phyloP scores from a whole-genome alignment of 2,888 invertebrate genomes.

The Agrotis puta region DNA sequence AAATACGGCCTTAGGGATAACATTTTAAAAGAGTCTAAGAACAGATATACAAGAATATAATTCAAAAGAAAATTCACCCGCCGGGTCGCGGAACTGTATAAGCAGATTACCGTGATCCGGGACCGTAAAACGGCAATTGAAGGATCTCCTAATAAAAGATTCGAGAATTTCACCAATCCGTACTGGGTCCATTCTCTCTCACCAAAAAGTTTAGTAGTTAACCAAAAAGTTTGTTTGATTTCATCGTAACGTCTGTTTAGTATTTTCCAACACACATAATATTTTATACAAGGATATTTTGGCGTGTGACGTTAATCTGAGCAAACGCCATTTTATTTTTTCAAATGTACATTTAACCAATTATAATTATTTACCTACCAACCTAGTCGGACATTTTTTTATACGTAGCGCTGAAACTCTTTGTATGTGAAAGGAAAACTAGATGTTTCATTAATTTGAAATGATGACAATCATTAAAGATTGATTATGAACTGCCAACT shows the following conservation, averaged over 20 bases:
- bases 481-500: not conserved
- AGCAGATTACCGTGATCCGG: too few relatives aligned
- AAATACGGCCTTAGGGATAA: constrained; percentile 52
- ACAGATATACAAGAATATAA: too few relatives aligned
- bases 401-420: not conserved
- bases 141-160: too few relatives aligned
- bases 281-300: not conserved
- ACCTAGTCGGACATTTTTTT: too few relatives aligned
- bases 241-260: not conserved
- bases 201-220: too few relatives aligned
- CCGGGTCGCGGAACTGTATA: too few relatives aligned
- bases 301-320: not conserved
- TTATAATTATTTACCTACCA: not conserved
- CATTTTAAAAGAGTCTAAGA: too few relatives aligned
- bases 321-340: not conserved
- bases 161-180: too few relatives aligned
- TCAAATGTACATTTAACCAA: not conserved
- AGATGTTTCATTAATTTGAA: not conserved
- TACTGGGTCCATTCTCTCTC: too few relatives aligned
- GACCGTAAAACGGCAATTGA: too few relatives aligned
- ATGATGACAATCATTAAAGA: not conserved
- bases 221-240: not conserved
- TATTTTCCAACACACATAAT: not conserved
- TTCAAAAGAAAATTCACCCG: too few relatives aligned
- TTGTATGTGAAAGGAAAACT: not conserved